Evolutionary conservation across 2,113 vertebrate species (phyloP), one percentile per base, ranked within the genome.

Genomic region (Myrmophylax atrothorax): DNA sequence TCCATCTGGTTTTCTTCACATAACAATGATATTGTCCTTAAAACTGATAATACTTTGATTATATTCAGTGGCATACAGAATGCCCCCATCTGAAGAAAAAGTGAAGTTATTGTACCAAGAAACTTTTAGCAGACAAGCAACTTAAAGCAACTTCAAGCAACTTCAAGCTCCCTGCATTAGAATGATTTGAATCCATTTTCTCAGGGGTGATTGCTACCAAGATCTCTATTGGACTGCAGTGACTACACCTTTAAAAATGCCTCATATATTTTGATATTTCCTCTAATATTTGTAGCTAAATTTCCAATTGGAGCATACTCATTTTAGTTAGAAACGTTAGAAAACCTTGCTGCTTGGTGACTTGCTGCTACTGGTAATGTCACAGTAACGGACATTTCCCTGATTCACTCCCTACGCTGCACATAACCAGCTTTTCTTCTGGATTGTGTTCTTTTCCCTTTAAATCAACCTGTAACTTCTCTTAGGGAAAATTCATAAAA

Each of bases 391-490:
- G 49, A 40, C 18, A 2, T 90, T 93, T 94, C 59, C 47, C 64
- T 77, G 72, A 80, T 81, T 87, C 75, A 85, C 33, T 78, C 68
- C 24, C 19, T 35, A 3, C 12, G 20, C 9, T 44, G 35, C 17
- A 70, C 17, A 42, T 77, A 80, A 74, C 35, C 56, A 67, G 29
- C 38, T 25, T 94, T 92, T 90, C 22, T 88, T 81, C 31, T 86
- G 47, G 59, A 44, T 44, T 77, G 35, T 76, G 46, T 87, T 93
- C 60, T 49, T 79, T 78, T 67, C 9, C 25, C 52, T 92, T 93
- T 90, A 94, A 96, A 93, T 94, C 76, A 95, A 52, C 31, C 23
- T 44, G 37, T 66, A 86, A 73, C 25, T 80, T 93, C 33, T 47
- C n/a, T 28, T 68, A 17, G 18, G 35, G 26, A 60, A 29, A 18